phyloP scores from a whole-genome alignment of 1,140 invertebrate genomes.

The Ceratitis capitata region DNA sequence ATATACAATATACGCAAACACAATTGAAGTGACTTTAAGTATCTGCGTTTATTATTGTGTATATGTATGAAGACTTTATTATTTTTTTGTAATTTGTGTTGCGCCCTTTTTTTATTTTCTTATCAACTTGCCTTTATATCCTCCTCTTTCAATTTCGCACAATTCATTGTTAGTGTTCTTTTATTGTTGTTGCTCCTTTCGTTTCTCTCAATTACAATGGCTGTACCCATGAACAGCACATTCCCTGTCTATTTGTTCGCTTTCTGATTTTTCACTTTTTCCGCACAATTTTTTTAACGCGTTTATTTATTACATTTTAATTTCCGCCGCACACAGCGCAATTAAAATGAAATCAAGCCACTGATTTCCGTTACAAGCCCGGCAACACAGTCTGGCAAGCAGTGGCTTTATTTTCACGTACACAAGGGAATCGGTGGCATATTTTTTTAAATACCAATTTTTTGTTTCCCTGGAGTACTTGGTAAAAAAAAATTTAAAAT shows the following conservation, averaged over 20 bases:
- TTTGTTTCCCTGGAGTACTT: neutral
- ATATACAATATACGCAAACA: no score
- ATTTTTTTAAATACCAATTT: neutral
- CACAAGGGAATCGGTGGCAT: slow-evolving; percentile 24
- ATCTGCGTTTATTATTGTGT: neutral
- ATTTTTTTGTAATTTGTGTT: neutral
- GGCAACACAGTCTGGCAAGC: neutral
- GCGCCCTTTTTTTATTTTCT: neutral
- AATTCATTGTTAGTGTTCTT: neutral
- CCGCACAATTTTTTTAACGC: slow-evolving; percentile 26
- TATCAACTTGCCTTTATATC: neutral
- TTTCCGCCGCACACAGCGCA: slow-evolving; percentile 32
- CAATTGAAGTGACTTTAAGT: neutral
- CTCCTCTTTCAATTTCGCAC: no score
- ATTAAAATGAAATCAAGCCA: slow-evolving; percentile 36
- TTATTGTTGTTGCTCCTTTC: neutral
- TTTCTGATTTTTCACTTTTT: slow-evolving; percentile 30
- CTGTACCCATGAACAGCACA: neutral
- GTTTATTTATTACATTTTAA: slow-evolving; percentile 38
- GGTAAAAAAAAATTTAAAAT: neutral
- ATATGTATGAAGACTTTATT: no score
- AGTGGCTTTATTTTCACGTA: neutral
- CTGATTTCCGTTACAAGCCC: slow-evolving; percentile 34
- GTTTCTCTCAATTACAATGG: neutral
- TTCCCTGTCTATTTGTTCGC: slow-evolving; percentile 26